A percentile compares a stretch with the other conserved stretches of the same genome.
These are phyloP conservation scores for Rhinella marina DNA, from an alignment of 2,797 vertebrate genomes.

Conservation along the genomic window DNA sequence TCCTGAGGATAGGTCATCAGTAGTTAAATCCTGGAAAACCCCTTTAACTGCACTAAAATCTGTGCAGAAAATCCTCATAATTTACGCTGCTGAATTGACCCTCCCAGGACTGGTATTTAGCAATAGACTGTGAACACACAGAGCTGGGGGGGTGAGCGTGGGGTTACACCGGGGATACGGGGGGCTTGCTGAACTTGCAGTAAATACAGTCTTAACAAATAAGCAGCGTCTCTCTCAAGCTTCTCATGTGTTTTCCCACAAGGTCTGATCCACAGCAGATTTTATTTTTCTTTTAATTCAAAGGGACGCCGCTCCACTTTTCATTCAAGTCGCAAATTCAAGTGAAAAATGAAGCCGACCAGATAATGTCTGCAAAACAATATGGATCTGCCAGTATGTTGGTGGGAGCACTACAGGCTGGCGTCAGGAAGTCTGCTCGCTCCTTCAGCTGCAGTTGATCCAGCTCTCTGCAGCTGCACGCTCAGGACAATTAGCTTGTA, in stretches of 20 bases:
- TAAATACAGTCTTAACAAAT: conserved; percentile 23
- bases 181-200: conserved; percentile 31
- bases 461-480: conserved; percentile 81
- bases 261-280: conserved; percentile 60
- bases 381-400: conserved; percentile 77
- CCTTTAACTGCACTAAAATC: too few relatives aligned
- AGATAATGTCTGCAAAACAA: conserved; percentile 83
- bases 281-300: conserved; percentile 71
- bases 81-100: not conserved
- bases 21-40: too few relatives aligned
- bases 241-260: conserved; percentile 53
- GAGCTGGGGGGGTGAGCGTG: not conserved
- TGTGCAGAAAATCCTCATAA: too few relatives aligned
- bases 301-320: conserved; percentile 65
- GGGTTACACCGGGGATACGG: not conserved
- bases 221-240: conserved; percentile 13
- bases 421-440: conserved; percentile 84
- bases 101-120: conserved; percentile 2
- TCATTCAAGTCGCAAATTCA: conserved; percentile 75
- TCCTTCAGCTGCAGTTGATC: conserved; percentile 79
- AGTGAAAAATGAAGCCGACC: conserved; percentile 69
- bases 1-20: too few relatives aligned
- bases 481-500: conserved; percentile 77
- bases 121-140: not conserved
- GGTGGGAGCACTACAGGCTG: conserved; percentile 81